phyloP scores from a whole-genome alignment of 2,797 vertebrate species.

The Amphiprion clarkii region DNA sequence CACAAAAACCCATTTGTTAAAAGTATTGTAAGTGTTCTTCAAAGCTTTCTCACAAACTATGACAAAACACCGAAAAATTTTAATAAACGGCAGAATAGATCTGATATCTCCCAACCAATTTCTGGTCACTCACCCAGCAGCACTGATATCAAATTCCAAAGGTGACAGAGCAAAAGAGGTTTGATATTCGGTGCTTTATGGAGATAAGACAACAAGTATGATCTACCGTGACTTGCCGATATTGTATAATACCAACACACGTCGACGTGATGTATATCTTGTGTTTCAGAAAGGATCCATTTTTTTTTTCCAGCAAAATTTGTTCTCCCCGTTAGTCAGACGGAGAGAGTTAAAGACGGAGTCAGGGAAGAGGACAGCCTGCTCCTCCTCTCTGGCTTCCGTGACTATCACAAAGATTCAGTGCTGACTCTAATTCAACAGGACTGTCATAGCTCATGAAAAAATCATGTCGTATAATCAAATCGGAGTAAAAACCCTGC shows the following conservation, averaged over 20 bases:
- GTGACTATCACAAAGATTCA: constrained; percentile 90
- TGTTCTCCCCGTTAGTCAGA: constrained; percentile 31
- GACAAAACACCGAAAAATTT: background rate
- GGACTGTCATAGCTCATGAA: constrained; percentile 96
- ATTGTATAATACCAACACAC: constrained; percentile 8
- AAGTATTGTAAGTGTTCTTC: background rate
- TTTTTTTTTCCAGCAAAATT: constrained; percentile 22
- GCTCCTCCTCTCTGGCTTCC: constrained; percentile 81
- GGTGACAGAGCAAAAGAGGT: background rate
- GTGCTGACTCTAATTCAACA: constrained; percentile 92
- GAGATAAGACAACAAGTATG: background rate
- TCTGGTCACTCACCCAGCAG: background rate
- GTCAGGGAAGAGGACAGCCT: constrained; percentile 61
- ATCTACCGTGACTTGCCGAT: constrained; percentile 12
- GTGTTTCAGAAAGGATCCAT: constrained; percentile 12
- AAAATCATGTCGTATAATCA: constrained; percentile 97
- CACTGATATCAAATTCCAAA: background rate
- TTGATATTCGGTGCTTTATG: background rate
- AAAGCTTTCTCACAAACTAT: background rate
- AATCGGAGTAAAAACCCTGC: constrained; percentile 94
- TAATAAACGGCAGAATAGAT: background rate
- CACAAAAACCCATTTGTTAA: background rate
- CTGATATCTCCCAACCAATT: background rate
- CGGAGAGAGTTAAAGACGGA: constrained; percentile 51
- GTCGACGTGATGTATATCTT: constrained; percentile 14